A percentile compares a stretch with the other conserved stretches of the same genome.
Conservation (phyloP, 2,113 vertebrate genomes). For the Pseudopodoces humilis region DNA sequence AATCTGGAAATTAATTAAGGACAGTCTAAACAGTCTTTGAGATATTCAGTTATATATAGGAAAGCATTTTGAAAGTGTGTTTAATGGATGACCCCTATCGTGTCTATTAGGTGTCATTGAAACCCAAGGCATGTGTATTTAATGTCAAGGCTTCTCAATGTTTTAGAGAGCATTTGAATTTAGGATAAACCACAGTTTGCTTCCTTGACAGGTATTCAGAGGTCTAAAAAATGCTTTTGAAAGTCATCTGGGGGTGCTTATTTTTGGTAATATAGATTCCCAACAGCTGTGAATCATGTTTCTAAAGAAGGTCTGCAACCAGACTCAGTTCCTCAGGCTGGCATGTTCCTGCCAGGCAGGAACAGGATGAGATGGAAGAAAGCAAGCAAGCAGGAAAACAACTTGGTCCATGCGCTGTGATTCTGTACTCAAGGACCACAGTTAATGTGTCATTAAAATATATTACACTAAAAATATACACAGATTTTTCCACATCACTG, state of each 20-base stretch:
- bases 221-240: background rate
- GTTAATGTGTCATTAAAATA: background rate
- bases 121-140: background rate
- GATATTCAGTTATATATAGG: background rate
- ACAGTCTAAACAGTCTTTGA: background rate
- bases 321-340: background rate
- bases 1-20: background rate
- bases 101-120: background rate
- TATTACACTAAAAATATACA: background rate
- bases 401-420: background rate
- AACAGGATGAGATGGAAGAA: fast-evolving
- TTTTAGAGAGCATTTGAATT: background rate
- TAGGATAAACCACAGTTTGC: background rate
- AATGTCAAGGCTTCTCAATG: background rate
- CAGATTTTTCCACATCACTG: background rate
- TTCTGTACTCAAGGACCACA: background rate
- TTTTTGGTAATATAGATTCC: background rate
- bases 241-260: background rate
- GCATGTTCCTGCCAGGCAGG: background rate
- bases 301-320: background rate
- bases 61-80: background rate
- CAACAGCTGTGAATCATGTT: background rate
- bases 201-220: background rate
- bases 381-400: background rate
- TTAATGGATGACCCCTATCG: background rate